A percentile compares a stretch with the other conserved stretches of the same genome.
phyloP scores from a whole-genome alignment of 2,888 invertebrate species.

The Cryptus viduatorius region DNA sequence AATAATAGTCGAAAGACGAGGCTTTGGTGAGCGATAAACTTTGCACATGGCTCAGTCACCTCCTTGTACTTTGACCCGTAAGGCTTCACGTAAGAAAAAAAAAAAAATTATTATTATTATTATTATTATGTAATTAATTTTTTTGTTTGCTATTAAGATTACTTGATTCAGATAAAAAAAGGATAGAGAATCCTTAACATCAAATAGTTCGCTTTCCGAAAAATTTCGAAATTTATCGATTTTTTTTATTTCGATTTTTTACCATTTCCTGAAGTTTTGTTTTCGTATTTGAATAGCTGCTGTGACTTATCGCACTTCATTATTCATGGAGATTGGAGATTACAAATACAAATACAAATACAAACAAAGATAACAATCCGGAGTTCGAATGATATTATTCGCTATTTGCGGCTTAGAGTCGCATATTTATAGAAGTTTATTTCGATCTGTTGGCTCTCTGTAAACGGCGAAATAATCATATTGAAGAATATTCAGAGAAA shows the following conservation, averaged over 20 bases:
- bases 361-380: not conserved
- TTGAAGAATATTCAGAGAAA: not conserved
- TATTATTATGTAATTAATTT: too few relatives aligned
- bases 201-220: too few relatives aligned
- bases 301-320: not conserved
- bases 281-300: not conserved
- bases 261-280: too few relatives aligned
- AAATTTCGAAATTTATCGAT: too few relatives aligned
- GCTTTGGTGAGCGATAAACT: not conserved
- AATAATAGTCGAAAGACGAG: not conserved
- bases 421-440: not conserved
- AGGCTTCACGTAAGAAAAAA: slow-evolving; percentile 5
- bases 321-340: slow-evolving; percentile 1
- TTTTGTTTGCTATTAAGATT: too few relatives aligned
- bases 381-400: not conserved
- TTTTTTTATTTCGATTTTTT: too few relatives aligned
- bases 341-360: not conserved
- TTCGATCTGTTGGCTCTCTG: not conserved
- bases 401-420: not conserved
- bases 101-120: too few relatives aligned
- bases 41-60: slow-evolving; percentile 3
- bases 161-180: too few relatives aligned
- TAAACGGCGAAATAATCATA: not conserved
- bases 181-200: too few relatives aligned
- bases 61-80: slow-evolving; percentile 1